A percentile compares a stretch with the other conserved stretches of the same genome.
Evolutionary conservation across 2,797 vertebrate species (phyloP).

Genomic region (Pipistrellus kuhlii): DNA sequence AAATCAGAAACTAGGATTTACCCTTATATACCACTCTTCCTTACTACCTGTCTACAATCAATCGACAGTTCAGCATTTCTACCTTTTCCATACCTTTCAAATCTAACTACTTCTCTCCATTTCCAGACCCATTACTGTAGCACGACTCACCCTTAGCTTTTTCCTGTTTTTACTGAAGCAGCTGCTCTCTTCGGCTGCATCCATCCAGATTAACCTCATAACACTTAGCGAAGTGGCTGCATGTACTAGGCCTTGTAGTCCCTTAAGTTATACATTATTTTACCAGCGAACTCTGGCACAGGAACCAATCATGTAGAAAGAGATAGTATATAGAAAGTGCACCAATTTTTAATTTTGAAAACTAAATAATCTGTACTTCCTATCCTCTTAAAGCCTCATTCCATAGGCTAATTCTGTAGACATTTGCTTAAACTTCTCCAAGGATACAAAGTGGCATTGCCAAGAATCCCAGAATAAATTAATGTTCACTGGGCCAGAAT

Average conservation of each 20-base stretch:
- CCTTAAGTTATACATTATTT: not conserved
- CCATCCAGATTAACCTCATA: not conserved
- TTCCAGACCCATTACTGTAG: not conserved
- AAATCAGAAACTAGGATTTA: not conserved
- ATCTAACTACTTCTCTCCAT: not conserved
- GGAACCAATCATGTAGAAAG: not conserved
- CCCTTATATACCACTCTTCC: not conserved
- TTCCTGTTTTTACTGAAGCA: not conserved
- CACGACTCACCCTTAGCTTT: not conserved
- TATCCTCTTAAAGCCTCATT: not conserved
- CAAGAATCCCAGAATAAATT: conserved; percentile 41
- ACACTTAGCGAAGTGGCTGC: not conserved
- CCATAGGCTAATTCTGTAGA: not conserved
- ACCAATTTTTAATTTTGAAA: not conserved
- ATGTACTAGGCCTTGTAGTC: not conserved
- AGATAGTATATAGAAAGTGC: not conserved
- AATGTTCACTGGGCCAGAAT: conserved; percentile 1
- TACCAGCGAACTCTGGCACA: not conserved
- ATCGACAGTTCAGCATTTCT: not conserved
- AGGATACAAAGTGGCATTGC: not conserved
- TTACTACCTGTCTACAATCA: not conserved
- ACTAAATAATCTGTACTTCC: not conserved
- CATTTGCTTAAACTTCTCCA: conserved; percentile 37
- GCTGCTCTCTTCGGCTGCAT: not conserved
- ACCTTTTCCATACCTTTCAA: not conserved